Percentiles rank a stretch among this genome's conserved stretches.
phyloP scores from a whole-genome alignment of 2,888 invertebrate species.

The Liopterus haemorrhoidalis region DNA sequence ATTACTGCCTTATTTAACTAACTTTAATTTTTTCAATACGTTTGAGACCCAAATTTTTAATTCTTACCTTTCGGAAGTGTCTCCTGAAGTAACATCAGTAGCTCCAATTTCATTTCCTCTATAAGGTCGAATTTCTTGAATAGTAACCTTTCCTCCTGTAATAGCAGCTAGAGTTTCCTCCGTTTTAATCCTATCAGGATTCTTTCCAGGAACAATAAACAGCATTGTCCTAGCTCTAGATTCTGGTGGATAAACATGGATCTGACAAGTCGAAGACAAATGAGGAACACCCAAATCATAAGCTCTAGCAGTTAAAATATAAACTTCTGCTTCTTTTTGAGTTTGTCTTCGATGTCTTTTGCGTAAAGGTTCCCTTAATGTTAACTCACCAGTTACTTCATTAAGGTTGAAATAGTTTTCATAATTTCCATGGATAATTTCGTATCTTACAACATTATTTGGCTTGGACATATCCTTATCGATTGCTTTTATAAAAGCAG shows the following conservation, averaged over 20 bases:
- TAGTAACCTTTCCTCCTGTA: constrained; percentile 73
- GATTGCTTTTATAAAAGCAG: constrained; percentile 73
- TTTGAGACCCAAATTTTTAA: too few species aligned
- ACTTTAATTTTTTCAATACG: too few species aligned
- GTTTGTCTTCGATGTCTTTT: constrained; percentile 27
- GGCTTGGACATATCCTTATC: constrained; percentile 79
- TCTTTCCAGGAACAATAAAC: constrained; percentile 73
- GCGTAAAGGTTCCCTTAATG: constrained; percentile 51
- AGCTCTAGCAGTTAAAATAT: constrained; percentile 54
- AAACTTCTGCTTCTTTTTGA: constrained; percentile 11
- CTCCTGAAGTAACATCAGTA: constrained; percentile 45
- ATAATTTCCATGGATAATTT: constrained; percentile 70
- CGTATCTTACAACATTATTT: constrained; percentile 80
- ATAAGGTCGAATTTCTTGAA: constrained; percentile 68
- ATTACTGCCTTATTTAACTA: too few species aligned
- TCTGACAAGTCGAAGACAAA: constrained; percentile 62
- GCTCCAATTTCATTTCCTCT: constrained; percentile 53
- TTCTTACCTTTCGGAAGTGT: constrained; percentile 21
- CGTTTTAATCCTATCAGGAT: constrained; percentile 66
- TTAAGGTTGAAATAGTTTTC: constrained; percentile 70
- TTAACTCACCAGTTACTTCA: constrained; percentile 69
- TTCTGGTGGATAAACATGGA: constrained; percentile 73
- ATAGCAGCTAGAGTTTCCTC: constrained; percentile 70
- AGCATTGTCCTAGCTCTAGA: constrained; percentile 69
- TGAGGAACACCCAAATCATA: constrained; percentile 82